Evolutionary conservation across 2,113 vertebrate genomes (phyloP).

Genomic region (Gnathonemus longibarbis): DNA sequence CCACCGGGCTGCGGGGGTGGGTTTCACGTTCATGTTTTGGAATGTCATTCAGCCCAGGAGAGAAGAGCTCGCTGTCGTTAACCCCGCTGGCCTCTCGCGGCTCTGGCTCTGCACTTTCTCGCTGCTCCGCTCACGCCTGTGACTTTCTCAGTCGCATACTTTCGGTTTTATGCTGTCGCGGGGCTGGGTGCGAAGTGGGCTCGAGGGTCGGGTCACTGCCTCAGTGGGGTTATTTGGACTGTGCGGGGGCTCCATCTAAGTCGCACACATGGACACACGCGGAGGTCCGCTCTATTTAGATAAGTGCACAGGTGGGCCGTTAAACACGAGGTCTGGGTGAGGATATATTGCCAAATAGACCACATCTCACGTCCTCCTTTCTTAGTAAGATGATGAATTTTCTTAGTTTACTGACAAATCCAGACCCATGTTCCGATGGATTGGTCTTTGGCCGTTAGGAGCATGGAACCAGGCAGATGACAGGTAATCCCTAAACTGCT

Average conservation of each 20-base stretch:
- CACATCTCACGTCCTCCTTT: not conserved
- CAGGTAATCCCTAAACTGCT: not conserved
- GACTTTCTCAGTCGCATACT: not conserved
- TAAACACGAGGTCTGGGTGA: not conserved
- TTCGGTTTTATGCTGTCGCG: not conserved
- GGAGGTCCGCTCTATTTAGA: not conserved
- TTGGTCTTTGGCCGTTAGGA: not conserved
- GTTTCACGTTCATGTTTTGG: slow-evolving; percentile 10
- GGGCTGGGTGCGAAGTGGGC: not conserved
- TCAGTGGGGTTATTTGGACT: not conserved
- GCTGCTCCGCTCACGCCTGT: not conserved
- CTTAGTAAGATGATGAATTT: not conserved
- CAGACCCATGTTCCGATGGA: not conserved
- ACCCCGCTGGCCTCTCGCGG: not conserved
- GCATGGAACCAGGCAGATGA: not conserved
- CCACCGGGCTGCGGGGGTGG: not conserved
- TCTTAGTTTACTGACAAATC: not conserved
- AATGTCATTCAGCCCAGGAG: slow-evolving; percentile 3
- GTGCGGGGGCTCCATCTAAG: not conserved
- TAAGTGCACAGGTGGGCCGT: not conserved
- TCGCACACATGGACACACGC: not conserved
- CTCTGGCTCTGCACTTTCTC: not conserved
- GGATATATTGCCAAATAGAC: not conserved
- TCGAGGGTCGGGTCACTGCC: not conserved
- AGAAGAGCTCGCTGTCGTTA: not conserved